A percentile compares a stretch with the other conserved stretches of the same genome.
These are phyloP conservation scores for Coregonus sp. DNA, from an alignment of 2,797 vertebrate species.

Conservation along the genomic window DNA sequence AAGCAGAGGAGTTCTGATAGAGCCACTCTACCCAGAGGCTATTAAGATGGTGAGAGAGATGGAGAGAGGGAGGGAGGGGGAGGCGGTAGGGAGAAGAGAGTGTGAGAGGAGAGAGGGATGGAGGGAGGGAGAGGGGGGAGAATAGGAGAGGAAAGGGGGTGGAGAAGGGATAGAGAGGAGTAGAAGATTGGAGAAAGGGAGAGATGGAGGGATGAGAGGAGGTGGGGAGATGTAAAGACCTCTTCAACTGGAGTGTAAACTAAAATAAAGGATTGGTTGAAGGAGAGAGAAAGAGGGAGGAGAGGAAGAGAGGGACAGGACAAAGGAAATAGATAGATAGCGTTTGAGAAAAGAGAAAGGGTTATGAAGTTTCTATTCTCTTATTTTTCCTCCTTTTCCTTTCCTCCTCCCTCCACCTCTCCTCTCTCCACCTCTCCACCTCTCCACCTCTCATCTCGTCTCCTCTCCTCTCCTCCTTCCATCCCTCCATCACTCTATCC, in stretches of 20 bases:
- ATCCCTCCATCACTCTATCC: not conserved
- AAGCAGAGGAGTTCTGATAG: conserved; percentile 89
- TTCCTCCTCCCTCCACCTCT: not conserved
- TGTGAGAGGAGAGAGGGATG: not conserved
- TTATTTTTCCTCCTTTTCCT: no score
- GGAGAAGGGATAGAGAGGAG: not conserved
- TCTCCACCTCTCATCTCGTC: not conserved
- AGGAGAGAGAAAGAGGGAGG: not conserved
- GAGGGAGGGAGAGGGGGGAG: not conserved
- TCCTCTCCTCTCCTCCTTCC: not conserved
- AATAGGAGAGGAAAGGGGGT: not conserved
- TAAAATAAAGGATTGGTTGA: no score
- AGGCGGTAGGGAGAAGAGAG: not conserved
- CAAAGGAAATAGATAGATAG: not conserved
- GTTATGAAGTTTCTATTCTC: no score
- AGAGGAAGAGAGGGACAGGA: not conserved
- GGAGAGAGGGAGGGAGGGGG: conserved; percentile 3
- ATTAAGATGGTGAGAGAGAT: conserved; percentile 85
- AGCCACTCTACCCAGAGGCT: conserved; percentile 90
- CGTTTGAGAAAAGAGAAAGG: not conserved
- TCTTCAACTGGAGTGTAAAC: no score
- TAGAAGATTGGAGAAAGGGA: not conserved
- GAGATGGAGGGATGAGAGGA: not conserved
- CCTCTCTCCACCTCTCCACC: not conserved
- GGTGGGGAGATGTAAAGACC: no score